These are phyloP conservation scores for Brachyopa scutellaris DNA, from an alignment of 2,888 invertebrate genomes.

Conservation along the genomic window DNA sequence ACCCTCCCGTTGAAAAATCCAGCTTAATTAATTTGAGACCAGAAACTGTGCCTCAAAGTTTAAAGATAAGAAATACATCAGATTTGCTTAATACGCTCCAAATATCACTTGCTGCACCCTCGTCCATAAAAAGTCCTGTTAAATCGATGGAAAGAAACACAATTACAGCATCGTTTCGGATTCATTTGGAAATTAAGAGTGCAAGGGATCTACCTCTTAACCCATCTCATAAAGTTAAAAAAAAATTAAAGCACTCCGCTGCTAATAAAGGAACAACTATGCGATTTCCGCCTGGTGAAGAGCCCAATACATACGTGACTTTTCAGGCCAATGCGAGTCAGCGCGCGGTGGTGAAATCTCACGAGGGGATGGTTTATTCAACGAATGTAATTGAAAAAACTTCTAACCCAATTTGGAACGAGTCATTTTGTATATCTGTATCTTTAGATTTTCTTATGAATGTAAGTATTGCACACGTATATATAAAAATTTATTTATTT, in stretches of 20 bases:
- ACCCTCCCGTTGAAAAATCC: not conserved
- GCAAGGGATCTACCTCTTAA: slow-evolving; percentile 84
- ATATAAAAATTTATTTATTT: too few relatives aligned
- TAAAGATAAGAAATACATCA: slow-evolving; percentile 73
- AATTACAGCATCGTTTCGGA: slow-evolving; percentile 77
- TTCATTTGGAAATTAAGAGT: slow-evolving; percentile 83
- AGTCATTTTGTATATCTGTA: slow-evolving; percentile 82
- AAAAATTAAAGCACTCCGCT: slow-evolving; percentile 75
- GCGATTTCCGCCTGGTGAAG: slow-evolving; percentile 80
- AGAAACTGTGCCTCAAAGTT: not conserved
- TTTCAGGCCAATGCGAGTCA: slow-evolving; percentile 82
- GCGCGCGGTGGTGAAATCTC: slow-evolving; percentile 77
- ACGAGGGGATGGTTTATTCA: slow-evolving; percentile 81
- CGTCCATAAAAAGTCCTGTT: slow-evolving; percentile 2
- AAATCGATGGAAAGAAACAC: slow-evolving; percentile 32
- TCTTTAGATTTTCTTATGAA: slow-evolving; percentile 83
- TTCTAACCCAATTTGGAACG: slow-evolving; percentile 84
- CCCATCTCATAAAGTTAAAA: slow-evolving; percentile 75
- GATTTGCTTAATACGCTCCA: slow-evolving; percentile 75
- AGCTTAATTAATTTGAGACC: not conserved
- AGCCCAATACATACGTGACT: slow-evolving; percentile 85
- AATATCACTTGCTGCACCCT: slow-evolving; percentile 8
- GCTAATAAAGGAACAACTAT: slow-evolving; percentile 75
- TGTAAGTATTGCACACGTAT: slow-evolving; percentile 79
- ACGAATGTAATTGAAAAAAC: slow-evolving; percentile 83